A percentile compares a stretch with the other conserved stretches of the same genome.
Conservation (phyloP, 2,797 vertebrate genomes). For the Melopsittacus undulatus region DNA sequence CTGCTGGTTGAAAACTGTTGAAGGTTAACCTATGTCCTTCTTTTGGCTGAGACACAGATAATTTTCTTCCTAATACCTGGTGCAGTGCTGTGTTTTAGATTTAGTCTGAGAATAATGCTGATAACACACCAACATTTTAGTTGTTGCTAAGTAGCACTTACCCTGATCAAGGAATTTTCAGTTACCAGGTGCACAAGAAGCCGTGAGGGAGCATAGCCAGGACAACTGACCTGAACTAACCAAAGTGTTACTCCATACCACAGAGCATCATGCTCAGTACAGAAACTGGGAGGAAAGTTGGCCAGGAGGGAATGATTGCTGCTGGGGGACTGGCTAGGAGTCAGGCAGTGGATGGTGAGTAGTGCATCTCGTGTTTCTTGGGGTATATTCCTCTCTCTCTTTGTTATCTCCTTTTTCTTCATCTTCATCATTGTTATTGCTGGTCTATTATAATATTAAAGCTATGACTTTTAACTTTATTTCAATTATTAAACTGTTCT, state of each 20-base stretch:
- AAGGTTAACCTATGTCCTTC: neutral
- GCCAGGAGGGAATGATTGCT: neutral
- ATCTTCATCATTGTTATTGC: neutral
- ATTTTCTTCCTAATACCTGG: neutral
- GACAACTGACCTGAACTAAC: neutral
- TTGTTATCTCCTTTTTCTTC: neutral
- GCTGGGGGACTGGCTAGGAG: neutral
- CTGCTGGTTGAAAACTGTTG: neutral
- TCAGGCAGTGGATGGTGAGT: neutral
- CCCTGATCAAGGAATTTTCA: neutral
- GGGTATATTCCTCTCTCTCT: neutral
- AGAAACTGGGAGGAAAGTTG: neutral
- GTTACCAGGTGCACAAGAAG: neutral
- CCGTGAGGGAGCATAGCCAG: neutral
- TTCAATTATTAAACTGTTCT: neutral
- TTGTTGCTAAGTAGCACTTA: neutral
- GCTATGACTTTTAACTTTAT: neutral
- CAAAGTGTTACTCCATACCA: neutral
- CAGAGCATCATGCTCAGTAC: neutral
- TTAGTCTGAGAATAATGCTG: neutral
- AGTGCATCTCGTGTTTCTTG: neutral
- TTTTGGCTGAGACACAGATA: neutral
- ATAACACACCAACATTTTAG: neutral
- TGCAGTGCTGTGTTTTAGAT: neutral
- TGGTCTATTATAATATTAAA: neutral